These are phyloP conservation scores for Camponotus floridanus DNA, from an alignment of 1,140 invertebrate genomes.

Conservation along the genomic window DNA sequence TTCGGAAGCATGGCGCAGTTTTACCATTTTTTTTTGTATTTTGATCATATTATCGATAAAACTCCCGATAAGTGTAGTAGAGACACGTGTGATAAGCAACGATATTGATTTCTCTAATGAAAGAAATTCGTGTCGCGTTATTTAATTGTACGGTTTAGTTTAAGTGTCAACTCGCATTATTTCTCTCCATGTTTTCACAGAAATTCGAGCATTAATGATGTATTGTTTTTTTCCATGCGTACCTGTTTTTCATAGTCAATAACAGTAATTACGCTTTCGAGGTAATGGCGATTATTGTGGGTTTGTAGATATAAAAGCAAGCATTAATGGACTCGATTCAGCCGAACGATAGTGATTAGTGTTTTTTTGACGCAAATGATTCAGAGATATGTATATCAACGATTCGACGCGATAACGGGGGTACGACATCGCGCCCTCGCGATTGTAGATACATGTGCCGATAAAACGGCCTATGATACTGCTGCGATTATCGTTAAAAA, in stretches of 20 bases:
- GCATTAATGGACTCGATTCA: constrained; percentile 9
- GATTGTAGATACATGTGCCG: not conserved
- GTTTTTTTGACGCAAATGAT: constrained; percentile 5
- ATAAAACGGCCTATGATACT: constrained; percentile 45
- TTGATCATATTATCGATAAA: not conserved
- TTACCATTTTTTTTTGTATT: not conserved
- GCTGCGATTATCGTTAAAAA: constrained; percentile 44
- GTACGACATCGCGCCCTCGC: constrained; percentile 3
- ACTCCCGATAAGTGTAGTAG: not conserved
- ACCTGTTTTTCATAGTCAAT: constrained; percentile 55
- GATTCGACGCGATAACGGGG: constrained; percentile 21
- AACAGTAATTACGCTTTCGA: constrained; percentile 15
- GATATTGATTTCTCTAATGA: constrained; percentile 48
- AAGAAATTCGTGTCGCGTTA: constrained; percentile 11
- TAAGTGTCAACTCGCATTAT: constrained; percentile 7
- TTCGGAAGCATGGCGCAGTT: not conserved
- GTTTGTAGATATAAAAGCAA: not conserved
- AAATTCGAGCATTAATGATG: not conserved
- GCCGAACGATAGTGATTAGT: constrained; percentile 8
- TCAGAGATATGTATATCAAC: not conserved
- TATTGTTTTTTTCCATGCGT: constrained; percentile 11
- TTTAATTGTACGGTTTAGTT: constrained; percentile 12
- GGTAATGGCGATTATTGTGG: not conserved
- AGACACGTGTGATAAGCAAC: constrained; percentile 37
- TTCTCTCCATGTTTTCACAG: not conserved